Percentiles rank a stretch among this genome's conserved stretches.
Conservation (phyloP, 2,797 vertebrate genomes). For the Heteromormyrus szaboi region DNA sequence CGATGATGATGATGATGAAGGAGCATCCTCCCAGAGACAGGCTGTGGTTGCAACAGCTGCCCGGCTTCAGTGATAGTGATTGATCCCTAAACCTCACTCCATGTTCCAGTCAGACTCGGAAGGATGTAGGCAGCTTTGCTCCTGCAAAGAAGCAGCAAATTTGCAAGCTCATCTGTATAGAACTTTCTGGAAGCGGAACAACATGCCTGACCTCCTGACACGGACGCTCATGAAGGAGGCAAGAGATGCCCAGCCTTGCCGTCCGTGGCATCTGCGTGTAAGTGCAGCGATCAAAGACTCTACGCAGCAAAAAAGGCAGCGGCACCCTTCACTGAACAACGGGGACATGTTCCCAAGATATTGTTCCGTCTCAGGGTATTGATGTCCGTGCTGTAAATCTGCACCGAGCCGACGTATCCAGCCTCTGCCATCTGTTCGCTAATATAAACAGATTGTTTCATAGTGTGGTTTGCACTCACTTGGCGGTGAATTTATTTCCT, state of each 20-base stretch:
- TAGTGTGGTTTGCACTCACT: constrained; percentile 24
- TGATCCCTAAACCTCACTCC: neutral
- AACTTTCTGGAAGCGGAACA: neutral
- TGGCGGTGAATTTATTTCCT: constrained; percentile 17
- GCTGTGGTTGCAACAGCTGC: neutral
- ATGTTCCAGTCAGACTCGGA: neutral
- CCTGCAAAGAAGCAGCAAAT: neutral
- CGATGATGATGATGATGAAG: neutral
- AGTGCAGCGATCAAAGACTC: neutral
- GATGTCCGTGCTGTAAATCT: constrained; percentile 14
- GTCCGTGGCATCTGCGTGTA: neutral
- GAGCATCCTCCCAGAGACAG: neutral
- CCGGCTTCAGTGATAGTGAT: neutral
- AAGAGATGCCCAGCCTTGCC: neutral
- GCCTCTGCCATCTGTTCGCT: constrained; percentile 23
- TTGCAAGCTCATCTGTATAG: neutral
- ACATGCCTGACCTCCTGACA: neutral
- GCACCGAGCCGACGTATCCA: constrained; percentile 14
- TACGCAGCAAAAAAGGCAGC: neutral
- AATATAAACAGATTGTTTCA: constrained; percentile 27
- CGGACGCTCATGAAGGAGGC: neutral
- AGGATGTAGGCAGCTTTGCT: neutral
- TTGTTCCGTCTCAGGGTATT: constrained; percentile 19
- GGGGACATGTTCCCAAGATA: constrained; percentile 1
- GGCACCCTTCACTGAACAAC: constrained; percentile 13